Base-by-base conservation (phyloP, 2,888 invertebrate species). In the Timandra comae region DNA sequence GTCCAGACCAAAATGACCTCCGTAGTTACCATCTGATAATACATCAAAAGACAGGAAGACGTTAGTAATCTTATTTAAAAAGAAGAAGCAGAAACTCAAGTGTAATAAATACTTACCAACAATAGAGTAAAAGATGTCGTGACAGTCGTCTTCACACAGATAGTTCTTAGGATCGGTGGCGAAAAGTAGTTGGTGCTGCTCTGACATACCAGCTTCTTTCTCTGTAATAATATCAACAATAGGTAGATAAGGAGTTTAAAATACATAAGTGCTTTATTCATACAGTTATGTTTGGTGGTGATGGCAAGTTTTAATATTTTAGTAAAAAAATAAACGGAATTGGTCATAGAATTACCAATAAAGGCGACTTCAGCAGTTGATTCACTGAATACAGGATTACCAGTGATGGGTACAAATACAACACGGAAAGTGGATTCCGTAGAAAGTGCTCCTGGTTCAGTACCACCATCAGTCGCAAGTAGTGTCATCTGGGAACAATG, bases 121-220 rank as follows among this genome's bases (percentile, higher is more conserved):
- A 28, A 88, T 85, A 24, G 61, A 75, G 53, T 88, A 88, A 52
- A 65, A 87, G 22, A 86, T 71, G 8, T 58, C 43, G 35, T 67
- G 58, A 33, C 79, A 78, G 35, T 85, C 75, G 4, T 68, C 60
- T 0, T 44, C 49, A 37, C 85, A 82, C 11, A 63, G 65, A 40
- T 72, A 57, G 54, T 88, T 87, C 56, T 87, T 87, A 0, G 74
- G 76, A 49, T 88, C 88, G 9, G 46, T 46, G 0, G 87, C 88
- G 1, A 25, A 44, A 0, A 70, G 75, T 25, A 88, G 56, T 7
- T 51, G 39, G 24, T 69, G 62, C 0, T 46, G 49, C 46, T 86
- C 80, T 1, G 33, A 24, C 20, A 81, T 30, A 1, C 87, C 87
- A 1, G 47, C 68, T 28, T 69, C 71, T 27, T 62, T 56, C 54